Percentiles rank a stretch among this genome's conserved stretches.
Evolutionary conservation across 2,113 vertebrate genomes (phyloP).

Genomic region (Rafetus swinhoei): DNA sequence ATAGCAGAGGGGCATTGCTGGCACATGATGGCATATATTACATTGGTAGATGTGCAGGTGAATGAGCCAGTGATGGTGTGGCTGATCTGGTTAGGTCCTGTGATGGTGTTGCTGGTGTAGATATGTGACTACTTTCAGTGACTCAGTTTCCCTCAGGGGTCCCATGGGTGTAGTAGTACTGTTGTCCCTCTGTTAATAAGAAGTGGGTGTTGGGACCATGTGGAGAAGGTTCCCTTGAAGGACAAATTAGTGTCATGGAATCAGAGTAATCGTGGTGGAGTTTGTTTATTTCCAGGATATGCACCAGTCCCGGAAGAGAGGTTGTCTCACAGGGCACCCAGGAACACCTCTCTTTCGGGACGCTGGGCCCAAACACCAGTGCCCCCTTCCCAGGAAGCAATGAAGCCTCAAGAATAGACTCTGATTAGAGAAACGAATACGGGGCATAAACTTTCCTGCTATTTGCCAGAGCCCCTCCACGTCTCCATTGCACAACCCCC

Average conservation of each 20-base stretch:
- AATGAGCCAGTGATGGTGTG: too few species aligned
- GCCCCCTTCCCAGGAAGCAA: background rate
- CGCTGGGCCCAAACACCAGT: background rate
- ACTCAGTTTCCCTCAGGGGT: background rate
- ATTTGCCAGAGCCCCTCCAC: background rate
- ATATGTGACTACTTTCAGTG: background rate
- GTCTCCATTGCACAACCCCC: background rate
- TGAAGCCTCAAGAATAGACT: background rate
- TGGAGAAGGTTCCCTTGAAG: background rate
- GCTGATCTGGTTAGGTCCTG: too few species aligned
- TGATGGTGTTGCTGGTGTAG: too few species aligned
- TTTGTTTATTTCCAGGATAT: background rate
- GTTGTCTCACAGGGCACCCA: background rate
- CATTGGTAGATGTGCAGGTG: too few species aligned
- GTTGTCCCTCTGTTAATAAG: background rate
- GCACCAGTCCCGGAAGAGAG: background rate
- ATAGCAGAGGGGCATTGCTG: too few species aligned
- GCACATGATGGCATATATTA: too few species aligned
- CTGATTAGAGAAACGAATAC: background rate
- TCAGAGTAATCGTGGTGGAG: background rate
- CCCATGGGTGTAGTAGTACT: background rate
- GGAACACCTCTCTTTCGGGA: background rate
- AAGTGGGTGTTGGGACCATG: too few species aligned
- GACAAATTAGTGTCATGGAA: background rate
- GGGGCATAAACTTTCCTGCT: background rate